These are phyloP conservation scores for Novumbra hubbsi DNA, from an alignment of 2,797 vertebrate genomes.

Conservation along the genomic window DNA sequence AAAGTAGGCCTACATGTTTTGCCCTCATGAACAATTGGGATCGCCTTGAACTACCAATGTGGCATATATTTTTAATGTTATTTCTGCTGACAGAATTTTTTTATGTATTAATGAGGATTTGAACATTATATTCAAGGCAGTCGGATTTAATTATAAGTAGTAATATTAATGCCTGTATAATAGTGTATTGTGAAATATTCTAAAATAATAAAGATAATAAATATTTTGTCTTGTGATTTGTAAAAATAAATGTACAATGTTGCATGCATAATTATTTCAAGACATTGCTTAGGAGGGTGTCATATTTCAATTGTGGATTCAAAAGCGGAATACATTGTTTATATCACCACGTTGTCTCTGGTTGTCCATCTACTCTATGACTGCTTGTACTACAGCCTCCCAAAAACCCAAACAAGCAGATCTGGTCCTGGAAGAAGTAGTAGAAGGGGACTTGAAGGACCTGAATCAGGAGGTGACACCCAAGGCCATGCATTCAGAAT, in stretches of 20 bases:
- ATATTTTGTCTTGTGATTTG: slow-evolving; percentile 2
- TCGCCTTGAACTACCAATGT: slow-evolving; percentile 60
- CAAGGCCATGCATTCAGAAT: background rate
- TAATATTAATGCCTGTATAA: slow-evolving; percentile 3
- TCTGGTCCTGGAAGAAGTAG: slow-evolving; percentile 71
- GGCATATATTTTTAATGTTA: slow-evolving; percentile 26
- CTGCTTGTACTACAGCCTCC: slow-evolving; percentile 50
- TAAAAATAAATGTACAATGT: background rate
- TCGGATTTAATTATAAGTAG: background rate
- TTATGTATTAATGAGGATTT: background rate
- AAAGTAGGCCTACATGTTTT: slow-evolving; percentile 4
- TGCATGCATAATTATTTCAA: background rate
- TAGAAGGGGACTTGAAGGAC: slow-evolving; percentile 53
- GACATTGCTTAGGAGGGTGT: background rate
- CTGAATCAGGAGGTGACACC: slow-evolving; percentile 21
- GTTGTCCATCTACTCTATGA: background rate
- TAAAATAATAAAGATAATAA: slow-evolving; percentile 53
- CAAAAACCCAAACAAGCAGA: slow-evolving; percentile 40
- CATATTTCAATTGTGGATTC: background rate
- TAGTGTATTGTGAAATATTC: slow-evolving; percentile 10
- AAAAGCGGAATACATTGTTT: background rate
- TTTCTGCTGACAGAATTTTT: background rate
- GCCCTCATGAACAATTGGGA: slow-evolving; percentile 28
- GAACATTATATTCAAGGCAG: background rate
- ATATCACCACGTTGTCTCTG: background rate